Conservation (phyloP, 2,888 invertebrate genomes). For the Bombylius discolor region DNA sequence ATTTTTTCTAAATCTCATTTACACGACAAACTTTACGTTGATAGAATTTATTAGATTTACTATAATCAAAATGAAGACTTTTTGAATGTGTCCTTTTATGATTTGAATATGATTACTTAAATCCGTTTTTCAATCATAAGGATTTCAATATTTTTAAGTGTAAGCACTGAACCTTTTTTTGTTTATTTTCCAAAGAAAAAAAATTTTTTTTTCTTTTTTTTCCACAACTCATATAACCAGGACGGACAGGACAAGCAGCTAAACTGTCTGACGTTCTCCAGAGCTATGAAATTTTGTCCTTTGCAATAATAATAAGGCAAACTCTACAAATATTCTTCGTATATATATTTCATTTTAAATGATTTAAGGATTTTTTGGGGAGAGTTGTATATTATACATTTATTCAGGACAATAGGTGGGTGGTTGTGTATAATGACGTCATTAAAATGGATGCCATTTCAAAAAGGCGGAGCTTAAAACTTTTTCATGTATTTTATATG, state of each 20-base stretch:
- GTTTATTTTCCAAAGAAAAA: background rate
- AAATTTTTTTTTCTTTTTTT: background rate
- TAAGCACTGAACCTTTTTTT: too few species aligned
- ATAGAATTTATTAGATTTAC: too few species aligned
- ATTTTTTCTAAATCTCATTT: too few species aligned
- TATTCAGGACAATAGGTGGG: background rate
- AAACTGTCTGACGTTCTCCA: slow-evolving; percentile 38
- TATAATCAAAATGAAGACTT: too few species aligned
- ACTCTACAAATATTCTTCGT: background rate
- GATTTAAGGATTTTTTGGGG: background rate
- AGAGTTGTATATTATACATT: background rate
- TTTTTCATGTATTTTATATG: background rate
- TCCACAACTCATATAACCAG: slow-evolving; percentile 8
- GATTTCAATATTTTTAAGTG: too few species aligned
- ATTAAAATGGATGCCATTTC: slow-evolving; percentile 11
- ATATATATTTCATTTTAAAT: background rate
- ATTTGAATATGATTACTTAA: too few species aligned
- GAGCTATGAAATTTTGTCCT: slow-evolving; percentile 31
- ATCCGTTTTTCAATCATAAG: too few species aligned
- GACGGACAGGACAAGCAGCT: slow-evolving; percentile 31
- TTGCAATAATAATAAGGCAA: background rate
- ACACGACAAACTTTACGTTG: too few species aligned
- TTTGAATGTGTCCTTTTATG: too few species aligned
- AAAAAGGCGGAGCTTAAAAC: slow-evolving; percentile 12
- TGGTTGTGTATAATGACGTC: slow-evolving; percentile 10